These are phyloP conservation scores for Agrochola macilenta DNA, from an alignment of 2,888 invertebrate genomes.

Conservation along the genomic window DNA sequence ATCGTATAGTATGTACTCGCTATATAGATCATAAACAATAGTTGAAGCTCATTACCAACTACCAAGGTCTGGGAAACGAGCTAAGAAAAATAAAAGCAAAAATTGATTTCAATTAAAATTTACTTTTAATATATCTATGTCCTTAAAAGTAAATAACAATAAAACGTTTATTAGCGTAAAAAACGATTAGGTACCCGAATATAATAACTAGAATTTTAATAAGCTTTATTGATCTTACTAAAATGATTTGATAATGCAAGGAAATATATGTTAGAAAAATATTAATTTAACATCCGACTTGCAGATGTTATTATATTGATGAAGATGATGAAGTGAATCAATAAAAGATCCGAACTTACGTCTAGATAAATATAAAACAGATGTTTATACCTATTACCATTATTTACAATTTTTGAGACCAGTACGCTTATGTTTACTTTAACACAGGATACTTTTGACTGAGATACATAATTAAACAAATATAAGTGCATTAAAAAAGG, in stretches of 20 bases:
- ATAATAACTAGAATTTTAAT: conserved; percentile 61
- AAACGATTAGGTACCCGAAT: conserved; percentile 68
- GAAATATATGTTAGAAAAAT: conserved; percentile 48
- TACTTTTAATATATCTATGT: conserved; percentile 77
- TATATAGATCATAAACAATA: background rate
- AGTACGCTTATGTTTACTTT: conserved; percentile 44
- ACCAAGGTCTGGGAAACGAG: background rate
- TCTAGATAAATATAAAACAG: conserved; percentile 76
- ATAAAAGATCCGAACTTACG: conserved; percentile 66
- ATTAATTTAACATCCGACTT: conserved; percentile 42
- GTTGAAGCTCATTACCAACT: background rate
- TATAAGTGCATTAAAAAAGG: conserved; percentile 1
- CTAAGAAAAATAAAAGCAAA: conserved; percentile 34
- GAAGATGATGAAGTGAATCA: conserved; percentile 35
- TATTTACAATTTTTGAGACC: conserved; percentile 72
- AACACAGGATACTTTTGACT: conserved; percentile 40
- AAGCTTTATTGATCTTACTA: conserved; percentile 61
- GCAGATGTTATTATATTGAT: conserved; percentile 31
- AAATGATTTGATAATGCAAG: conserved; percentile 40
- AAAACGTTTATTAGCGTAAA: conserved; percentile 72
- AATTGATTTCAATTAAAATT: conserved; percentile 67
- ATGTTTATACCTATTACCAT: conserved; percentile 64
- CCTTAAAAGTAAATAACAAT: conserved; percentile 86
- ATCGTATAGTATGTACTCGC: no score
- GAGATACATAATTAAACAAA: conserved; percentile 23